These are phyloP conservation scores for Chaetogeoica ovagalla DNA, from an alignment of 2,888 invertebrate genomes.

Conservation along the genomic window DNA sequence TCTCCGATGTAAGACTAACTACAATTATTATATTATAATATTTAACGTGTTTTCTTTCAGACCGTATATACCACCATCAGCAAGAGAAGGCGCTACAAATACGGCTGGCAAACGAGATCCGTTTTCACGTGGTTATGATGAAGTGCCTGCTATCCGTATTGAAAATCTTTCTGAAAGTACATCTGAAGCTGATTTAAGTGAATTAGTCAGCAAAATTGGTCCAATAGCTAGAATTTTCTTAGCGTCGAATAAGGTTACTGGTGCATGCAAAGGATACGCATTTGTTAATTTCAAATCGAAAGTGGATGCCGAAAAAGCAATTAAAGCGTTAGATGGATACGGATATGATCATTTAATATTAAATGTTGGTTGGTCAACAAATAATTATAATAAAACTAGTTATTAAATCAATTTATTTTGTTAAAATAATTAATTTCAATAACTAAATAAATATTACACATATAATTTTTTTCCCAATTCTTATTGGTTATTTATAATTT, in stretches of 20 bases:
- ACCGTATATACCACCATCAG: slow-evolving; percentile 80
- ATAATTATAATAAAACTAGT: slow-evolving; percentile 57
- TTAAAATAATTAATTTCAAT: too few species aligned
- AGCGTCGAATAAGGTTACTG: slow-evolving; percentile 88
- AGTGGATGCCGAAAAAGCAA: slow-evolving; percentile 90
- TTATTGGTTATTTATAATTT: too few species aligned
- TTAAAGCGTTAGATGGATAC: slow-evolving; percentile 83
- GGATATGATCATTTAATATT: slow-evolving; percentile 98
- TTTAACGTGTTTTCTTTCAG: slow-evolving; percentile 3
- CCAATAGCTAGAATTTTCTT: slow-evolving; percentile 90
- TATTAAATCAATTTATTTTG: too few species aligned
- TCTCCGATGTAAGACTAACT: too few species aligned
- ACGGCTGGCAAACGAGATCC: slow-evolving; percentile 70
- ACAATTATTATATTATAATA: too few species aligned
- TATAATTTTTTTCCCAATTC: too few species aligned
- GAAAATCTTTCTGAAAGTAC: slow-evolving; percentile 97
- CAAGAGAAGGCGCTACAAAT: slow-evolving; percentile 78
- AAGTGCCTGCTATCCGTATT: slow-evolving; percentile 89
- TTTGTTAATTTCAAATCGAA: slow-evolving; percentile 94
- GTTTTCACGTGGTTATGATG: slow-evolving; percentile 74
- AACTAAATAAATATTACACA: too few species aligned
- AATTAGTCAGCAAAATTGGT: slow-evolving; percentile 92
- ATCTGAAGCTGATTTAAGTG: slow-evolving; percentile 91
- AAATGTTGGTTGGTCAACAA: slow-evolving; percentile 97
- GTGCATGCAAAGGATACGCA: slow-evolving; percentile 94